A percentile compares a stretch with the other conserved stretches of the same genome.
phyloP scores from a whole-genome alignment of 1,140 invertebrate species.

The Pseudoatta argentina region DNA sequence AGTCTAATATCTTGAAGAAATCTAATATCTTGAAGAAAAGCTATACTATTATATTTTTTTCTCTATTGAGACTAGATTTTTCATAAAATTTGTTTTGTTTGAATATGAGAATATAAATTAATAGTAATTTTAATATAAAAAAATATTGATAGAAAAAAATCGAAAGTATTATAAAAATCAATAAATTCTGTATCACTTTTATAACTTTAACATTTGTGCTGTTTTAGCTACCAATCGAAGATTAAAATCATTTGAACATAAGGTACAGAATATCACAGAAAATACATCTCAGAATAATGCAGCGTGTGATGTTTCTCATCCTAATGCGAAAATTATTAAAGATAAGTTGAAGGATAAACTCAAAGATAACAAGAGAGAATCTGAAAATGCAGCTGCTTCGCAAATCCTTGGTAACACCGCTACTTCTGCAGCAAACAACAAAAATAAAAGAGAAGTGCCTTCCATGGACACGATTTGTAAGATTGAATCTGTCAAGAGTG shows the following conservation, averaged over 20 bases:
- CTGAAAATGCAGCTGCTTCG: background rate
- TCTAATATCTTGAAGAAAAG: background rate
- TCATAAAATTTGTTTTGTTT: background rate
- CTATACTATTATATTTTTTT: background rate
- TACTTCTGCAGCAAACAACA: background rate
- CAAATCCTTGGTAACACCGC: background rate
- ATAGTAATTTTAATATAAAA: background rate
- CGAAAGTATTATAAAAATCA: background rate
- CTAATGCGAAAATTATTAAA: background rate
- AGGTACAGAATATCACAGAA: slow-evolving; percentile 76
- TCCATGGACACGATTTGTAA: slow-evolving; percentile 61
- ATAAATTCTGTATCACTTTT: background rate
- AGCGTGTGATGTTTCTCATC: background rate
- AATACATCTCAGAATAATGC: slow-evolving; percentile 51
- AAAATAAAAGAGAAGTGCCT: slow-evolving; percentile 30
- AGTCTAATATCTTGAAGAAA: slow-evolving; percentile 51
- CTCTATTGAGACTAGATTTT: background rate
- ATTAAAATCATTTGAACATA: slow-evolving; percentile 78
- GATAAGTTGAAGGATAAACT: slow-evolving; percentile 19
- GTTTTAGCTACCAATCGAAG: slow-evolving; percentile 78
- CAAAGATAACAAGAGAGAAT: slow-evolving; percentile 32
- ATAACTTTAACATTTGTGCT: slow-evolving; percentile 2
- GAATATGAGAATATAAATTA: background rate
- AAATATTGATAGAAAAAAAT: background rate
- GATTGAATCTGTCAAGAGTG: slow-evolving; percentile 71